Evolutionary conservation across 2,888 invertebrate species (phyloP).

Genomic region (Hypsopygia costalis): DNA sequence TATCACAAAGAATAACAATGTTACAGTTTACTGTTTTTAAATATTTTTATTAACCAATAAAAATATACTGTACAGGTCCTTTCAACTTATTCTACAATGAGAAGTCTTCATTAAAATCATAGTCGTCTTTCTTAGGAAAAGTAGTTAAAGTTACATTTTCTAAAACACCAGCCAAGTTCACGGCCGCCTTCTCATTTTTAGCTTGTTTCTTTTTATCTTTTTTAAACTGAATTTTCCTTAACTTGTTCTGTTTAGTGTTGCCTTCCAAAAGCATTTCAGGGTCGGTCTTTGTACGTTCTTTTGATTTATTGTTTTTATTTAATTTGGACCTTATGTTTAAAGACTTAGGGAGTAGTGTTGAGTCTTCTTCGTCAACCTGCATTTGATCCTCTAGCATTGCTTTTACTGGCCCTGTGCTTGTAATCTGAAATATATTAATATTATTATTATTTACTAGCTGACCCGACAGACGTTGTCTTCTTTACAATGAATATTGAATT

Average conservation of each 20-base stretch:
- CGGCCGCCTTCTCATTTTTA: conserved; percentile 81
- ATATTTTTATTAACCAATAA: no score
- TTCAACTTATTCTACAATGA: conserved; percentile 26
- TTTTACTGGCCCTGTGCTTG: conserved; percentile 82
- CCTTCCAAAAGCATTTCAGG: conserved; percentile 86
- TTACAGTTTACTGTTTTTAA: no score
- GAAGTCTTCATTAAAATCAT: conserved; percentile 83
- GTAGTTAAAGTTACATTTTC: conserved; percentile 79
- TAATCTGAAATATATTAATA: conserved; percentile 80
- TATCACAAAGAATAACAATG: no score
- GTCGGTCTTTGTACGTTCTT: conserved; percentile 72
- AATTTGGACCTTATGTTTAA: conserved; percentile 60
- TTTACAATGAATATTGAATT: no score
- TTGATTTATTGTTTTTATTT: conserved; percentile 50
- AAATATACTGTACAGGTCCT: no score
- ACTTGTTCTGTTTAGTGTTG: conserved; percentile 73
- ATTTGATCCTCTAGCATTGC: conserved; percentile 65
- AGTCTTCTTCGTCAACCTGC: conserved; percentile 78
- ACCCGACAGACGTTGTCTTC: no score
- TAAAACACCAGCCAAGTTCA: conserved; percentile 82
- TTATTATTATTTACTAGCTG: no score
- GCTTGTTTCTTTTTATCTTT: conserved; percentile 80
- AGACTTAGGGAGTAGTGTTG: conserved; percentile 55
- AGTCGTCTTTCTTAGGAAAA: conserved; percentile 70
- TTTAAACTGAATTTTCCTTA: conserved; percentile 81